Evolutionary conservation across 1,140 invertebrate species (phyloP), one percentile per base, ranked within the genome.

Genomic region (Bombus pascuorum): DNA sequence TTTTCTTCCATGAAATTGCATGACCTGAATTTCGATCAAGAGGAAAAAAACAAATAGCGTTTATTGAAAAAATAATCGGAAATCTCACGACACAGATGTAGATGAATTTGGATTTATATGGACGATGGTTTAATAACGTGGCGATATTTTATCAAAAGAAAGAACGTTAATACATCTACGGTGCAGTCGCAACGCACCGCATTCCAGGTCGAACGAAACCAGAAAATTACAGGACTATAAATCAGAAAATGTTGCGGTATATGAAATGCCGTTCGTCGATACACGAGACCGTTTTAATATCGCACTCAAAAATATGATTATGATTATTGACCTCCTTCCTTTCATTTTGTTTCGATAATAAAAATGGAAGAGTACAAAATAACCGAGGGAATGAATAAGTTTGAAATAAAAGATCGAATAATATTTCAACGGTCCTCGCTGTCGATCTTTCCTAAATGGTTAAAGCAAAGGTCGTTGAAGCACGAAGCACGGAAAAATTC

Each of bases 221-320:
- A 57, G 79, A 81, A 81, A 81, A 81, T 72, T 72, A 42, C 79
- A 37, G 44, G 15, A 34, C 44, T n/a, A 53, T 81, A 72, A 81
- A 81, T 81, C 47, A 72, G 53, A 70, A 68, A 59, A 39, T n/a
- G 25, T 77, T 39, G 53, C 57, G 75, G 28, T 72, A 10, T 22
- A 72, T 32, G 44, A 81, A 81, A 42, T 53, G 68, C 44, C n/a
- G n/a, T 3, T 72, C 66, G 79, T 59, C 79, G 68, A 81, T 81
- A 72, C 79, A 8, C 13, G 42, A 47, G 53, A 37, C 68, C 42
- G 34, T 81, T 72, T 81, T 72, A 81, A 81, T 81, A 72, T 57
- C 10, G 12, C 28, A 12, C 1, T 5, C 13, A 37, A 39, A 81
- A 59, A 62, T 59, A 72, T 37, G 68, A 18, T 42, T 59, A 72